These are phyloP conservation scores for Ernsta delagoae DNA, from an alignment of 2,888 invertebrate genomes.

Conservation along the genomic window DNA sequence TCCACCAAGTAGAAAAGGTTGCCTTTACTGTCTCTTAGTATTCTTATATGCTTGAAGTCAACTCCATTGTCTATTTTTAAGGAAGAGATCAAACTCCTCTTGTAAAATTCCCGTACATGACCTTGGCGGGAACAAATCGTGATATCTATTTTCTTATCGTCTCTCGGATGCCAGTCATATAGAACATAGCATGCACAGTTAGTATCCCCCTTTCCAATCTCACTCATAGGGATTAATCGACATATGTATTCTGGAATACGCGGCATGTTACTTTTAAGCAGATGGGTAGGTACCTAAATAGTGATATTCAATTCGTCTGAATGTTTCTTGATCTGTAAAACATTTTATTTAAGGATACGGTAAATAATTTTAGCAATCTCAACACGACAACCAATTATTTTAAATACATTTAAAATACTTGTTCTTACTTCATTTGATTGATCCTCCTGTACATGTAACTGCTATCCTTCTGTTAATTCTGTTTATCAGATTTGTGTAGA, in stretches of 20 bases:
- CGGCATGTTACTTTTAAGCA: not conserved
- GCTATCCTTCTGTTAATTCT: no score
- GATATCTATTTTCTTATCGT: conserved; percentile 59
- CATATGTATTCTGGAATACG: conserved; percentile 1
- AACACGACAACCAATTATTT: no score
- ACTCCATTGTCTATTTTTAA: conserved; percentile 46
- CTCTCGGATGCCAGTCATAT: conserved; percentile 68
- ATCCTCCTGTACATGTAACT: no score
- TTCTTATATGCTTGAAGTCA: conserved; percentile 52
- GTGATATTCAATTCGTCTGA: no score
- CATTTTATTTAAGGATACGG: no score
- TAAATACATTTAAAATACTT: no score
- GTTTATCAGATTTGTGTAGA: no score
- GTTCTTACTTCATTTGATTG: no score
- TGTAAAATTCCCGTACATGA: conserved; percentile 65
- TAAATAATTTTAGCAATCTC: no score
- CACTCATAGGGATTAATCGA: conserved; percentile 12
- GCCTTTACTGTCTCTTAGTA: conserved; percentile 60
- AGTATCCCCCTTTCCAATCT: not conserved
- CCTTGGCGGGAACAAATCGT: conserved; percentile 60
- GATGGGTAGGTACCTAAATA: not conserved
- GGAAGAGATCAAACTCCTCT: conserved; percentile 56
- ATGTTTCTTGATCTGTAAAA: no score
- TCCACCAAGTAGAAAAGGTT: conserved; percentile 64
- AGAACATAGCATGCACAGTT: conserved; percentile 57